Evolutionary conservation across 2,113 vertebrate genomes (phyloP), one percentile per base, ranked within the genome.

Genomic region (Phoxinus phoxinus): DNA sequence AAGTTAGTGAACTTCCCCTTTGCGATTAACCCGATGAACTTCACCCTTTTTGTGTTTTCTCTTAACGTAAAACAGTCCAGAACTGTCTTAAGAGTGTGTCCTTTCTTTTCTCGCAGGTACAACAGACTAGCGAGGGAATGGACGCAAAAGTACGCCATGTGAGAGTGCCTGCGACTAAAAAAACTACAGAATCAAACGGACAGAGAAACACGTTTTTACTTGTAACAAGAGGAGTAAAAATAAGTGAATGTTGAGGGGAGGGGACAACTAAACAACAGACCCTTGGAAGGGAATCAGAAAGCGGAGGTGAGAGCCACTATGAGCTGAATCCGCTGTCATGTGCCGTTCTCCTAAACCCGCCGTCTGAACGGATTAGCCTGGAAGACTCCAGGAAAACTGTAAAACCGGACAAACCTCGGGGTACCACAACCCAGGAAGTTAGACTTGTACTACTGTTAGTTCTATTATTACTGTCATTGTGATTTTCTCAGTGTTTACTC

Each of bases 81-180:
- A n/a, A 41, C 19, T 81, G 30, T 25, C 63, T 30, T 19, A 12
- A 35, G 2, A 25, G 46, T 32, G 6, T 78, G 25, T 27, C 83
- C 15, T 53, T 76, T 30, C 17, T 77, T 6, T 86, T 87, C 35
- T 85, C 84, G 74, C 90, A 96, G 95, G 91, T 96, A 96, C 92
- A 96, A 96, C 94, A 96, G 95, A 94, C 90, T 95, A 92, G 95
- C 95, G 84, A 94, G 94, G 92, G 95, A 96, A 93, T 96, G 95
- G 95, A 96, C 95, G 44, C 94, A 95, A 89, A 96, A 96, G 91
- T 96, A 96, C 88, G 95, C 95, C 92, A 95, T 96, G 94, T 95
- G 93, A 95, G 87, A 91, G 87, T 35, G 85, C 79, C 79, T 88
- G 86, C 76, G 82, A 90, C 86, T 87, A 85, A 86, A 85, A 86